phyloP scores from a whole-genome alignment of 2,888 invertebrate species.

The Nephrotoma flavescens region DNA sequence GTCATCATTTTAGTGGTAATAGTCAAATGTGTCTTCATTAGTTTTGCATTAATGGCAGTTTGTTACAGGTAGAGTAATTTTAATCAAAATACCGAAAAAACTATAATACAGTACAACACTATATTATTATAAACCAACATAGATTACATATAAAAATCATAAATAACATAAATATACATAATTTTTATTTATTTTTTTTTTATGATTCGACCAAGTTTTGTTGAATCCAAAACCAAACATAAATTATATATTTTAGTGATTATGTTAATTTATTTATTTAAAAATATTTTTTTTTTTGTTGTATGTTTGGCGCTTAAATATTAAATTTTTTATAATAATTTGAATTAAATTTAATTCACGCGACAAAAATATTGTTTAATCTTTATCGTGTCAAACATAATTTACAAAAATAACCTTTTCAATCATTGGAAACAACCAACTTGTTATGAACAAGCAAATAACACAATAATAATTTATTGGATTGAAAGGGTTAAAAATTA shows the following conservation, averaged over 20 bases:
- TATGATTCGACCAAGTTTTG: neutral
- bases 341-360: neutral
- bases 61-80: constrained; percentile 69
- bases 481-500: neutral
- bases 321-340: neutral
- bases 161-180: neutral
- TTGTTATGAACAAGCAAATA: neutral
- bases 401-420: neutral
- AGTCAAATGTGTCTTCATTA: constrained; percentile 88
- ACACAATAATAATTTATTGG: neutral
- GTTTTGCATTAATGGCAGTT: constrained; percentile 88
- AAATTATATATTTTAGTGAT: neutral
- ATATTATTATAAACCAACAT: neutral
- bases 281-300: neutral
- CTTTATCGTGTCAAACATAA: neutral
- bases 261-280: neutral
- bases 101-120: neutral
- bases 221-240: neutral
- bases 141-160: neutral
- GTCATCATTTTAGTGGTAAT: constrained; percentile 85
- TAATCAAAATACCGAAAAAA: constrained; percentile 13
- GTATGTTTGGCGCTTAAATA: neutral
- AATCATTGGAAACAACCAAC: neutral
- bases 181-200: neutral
- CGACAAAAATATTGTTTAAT: neutral